Base-by-base conservation (phyloP, 2,888 invertebrate species). In the Sinotaia quadrata region DNA sequence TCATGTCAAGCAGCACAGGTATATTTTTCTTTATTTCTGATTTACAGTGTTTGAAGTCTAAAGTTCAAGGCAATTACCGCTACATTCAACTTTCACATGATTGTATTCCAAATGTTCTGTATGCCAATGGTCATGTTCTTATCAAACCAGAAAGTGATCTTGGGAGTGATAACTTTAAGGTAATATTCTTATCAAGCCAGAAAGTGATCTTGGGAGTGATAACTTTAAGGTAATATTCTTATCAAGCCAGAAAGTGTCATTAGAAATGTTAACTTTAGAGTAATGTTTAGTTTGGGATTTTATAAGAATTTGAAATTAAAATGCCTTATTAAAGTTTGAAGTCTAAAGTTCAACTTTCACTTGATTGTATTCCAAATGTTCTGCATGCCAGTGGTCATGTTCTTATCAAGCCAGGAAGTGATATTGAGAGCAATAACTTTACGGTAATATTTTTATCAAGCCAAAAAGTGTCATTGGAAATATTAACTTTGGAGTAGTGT, bases 1-100 rank as follows among this genome's bases (percentile, higher is more conserved):
- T n/a, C n/a, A n/a, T n/a, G n/a, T n/a, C n/a, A n/a, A n/a, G n/a
- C n/a, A n/a, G n/a, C n/a, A n/a, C n/a, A n/a, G n/a, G n/a, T n/a
- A n/a, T n/a, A n/a, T n/a, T n/a, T n/a, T n/a, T n/a, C n/a, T n/a
- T 24, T 36, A 24, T 24, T 37, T 44, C 31, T n/a, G 34, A 3
- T 57, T 18, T 33, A 24, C 60, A 69, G 72, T 5, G 8, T 12
- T 47, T 72, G 15, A 49, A 69, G 58, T 31, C 52, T 7, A 51
- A 47, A 36, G 59, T 67, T 36, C 54, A 69, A 34, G 67, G 62
- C 36, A 15, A 61, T 44, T 72, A 72, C 44, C 18, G 49, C 15
- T 67, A 37, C n/a, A 21, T 72, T 18, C 62, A 72, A 24, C n/a
- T 72, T 15, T 27, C 47, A 12, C 29, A 57, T 18, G 67, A 72